Evolutionary conservation across 2,113 vertebrate genomes (phyloP), one percentile per base, ranked within the genome.

Genomic region (Toxotes chatareus): DNA sequence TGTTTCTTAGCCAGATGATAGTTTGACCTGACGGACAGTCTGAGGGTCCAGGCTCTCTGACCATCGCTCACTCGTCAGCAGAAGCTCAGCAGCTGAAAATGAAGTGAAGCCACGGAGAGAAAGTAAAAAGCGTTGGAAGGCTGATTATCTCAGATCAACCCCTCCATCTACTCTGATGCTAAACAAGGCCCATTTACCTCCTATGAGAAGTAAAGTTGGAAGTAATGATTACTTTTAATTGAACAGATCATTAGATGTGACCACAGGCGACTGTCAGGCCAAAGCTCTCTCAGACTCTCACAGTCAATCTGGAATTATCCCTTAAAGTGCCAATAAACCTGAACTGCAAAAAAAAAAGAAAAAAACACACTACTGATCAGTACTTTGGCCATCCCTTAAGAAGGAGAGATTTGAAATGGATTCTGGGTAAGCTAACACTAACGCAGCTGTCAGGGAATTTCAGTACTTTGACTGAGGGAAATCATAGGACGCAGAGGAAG

Each of bases 291-390:
- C 75, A 51, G 53, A 56, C 17, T 34, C 31, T 67, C 59, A 64
- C 16, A 32, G 27, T 55, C 7, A 61, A 70, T 63, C 36, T 79
- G 65, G 55, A 85, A 8, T 73, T 68, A 66, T 82, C 76, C 76
- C 68, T 88, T 80, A 60, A 86, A 93, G 92, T 93, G 84, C 86
- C 92, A 94, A 94, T 93, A 91, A 93, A 88, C 59, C 12, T 61
- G 14, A 87, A 80, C 63, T 79, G 62, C 53, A 51, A 71, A 83
- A 79, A 44, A 4, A 27, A 27, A 27, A n/a, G n/a, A 27, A 27
- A 27, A 27, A 27, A 27, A 27, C 27, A 1, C 27, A 27, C 27
- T 27, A 27, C 27, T 27, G 27, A 27, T 27, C 27, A 27, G 27
- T 27, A 27, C 27, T 27, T 27, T 27, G 27, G 1, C 27, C 27